Evolutionary conservation across 2,888 invertebrate genomes (phyloP), one percentile per base, ranked within the genome.

Genomic region (Margaritifera margaritifera): DNA sequence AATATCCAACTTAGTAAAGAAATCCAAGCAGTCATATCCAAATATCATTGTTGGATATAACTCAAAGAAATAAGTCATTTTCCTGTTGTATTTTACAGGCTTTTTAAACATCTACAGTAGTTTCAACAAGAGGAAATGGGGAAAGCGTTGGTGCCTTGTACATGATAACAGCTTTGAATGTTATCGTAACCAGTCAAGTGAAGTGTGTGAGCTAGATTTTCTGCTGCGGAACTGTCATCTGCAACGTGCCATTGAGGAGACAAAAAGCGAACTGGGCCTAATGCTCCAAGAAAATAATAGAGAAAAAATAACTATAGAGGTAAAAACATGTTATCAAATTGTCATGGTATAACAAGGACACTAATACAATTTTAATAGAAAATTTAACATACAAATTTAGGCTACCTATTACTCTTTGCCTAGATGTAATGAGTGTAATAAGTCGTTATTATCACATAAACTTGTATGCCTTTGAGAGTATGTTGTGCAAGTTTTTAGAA

Each of bases 271-370:
- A n/a, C 72, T 82, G 42, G 82, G 84, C 8, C 68, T 87, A 50
- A 85, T 84, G 85, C 64, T 87, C 22, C 25, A 80, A 60, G 80
- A 85, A 68, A 73, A 79, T 50, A 78, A 75, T 51, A 64, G 63
- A 51, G 84, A 84, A 62, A 85, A 85, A 71, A 84, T 87, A 8
- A 84, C 85, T 51, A 79, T 87, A 22, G 87, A 87, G 84, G 87
- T 86, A 68, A 53, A 75, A n/a, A 19, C 50, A 61, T 61, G 19
- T 22, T 6, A 19, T 20, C 8, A 61, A n/a, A 25, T 20, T 22
- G 18, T 59, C 27, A 25, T 27, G 15, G 24, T 54, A 6, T n/a
- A 19, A n/a, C 20, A 25, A 22, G 20, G n/a, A 20, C 3, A 3
- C 62, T 24, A 11, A n/a, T 52, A 20, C 19, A 63, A 54, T 54